Base-by-base conservation (phyloP, 1,140 invertebrate species). In the Antheraea mylitta region DNA sequence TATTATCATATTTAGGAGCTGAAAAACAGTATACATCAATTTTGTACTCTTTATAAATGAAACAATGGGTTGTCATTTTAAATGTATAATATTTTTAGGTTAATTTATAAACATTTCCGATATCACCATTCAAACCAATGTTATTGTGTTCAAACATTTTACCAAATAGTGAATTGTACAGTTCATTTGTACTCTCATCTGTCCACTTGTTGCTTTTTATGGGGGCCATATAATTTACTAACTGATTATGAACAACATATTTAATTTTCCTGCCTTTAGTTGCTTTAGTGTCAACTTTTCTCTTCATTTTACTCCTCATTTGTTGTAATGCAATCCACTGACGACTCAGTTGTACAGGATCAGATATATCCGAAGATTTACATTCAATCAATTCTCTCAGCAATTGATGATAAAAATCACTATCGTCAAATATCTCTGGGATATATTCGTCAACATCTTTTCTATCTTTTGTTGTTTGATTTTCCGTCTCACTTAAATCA, bases 371-470 rank as follows among this genome's bases (percentile, higher is more conserved):
- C 22, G 95, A 93, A 8, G 97, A 96, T 93, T 98, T 99, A 65
- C 95, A 95, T 86, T 99, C 97, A 75, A 99, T 98, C 16, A 99
- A 92, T 84, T 99, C 98, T 70, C 97, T 93, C 30, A 99, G 90
- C 19, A 99, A 87, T 81, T 98, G 96, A 89, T 99, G 98, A 92
- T 99, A 99, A 86, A 99, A 99, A 88, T 99, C 98, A 87, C 96
- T 96, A 87, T 99, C 98, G 87, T 99, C 98, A 93, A 97, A 99
- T 82, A 99, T 97, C 93, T 99, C 97, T 0, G 90, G 70, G 88
- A 98, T 96, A 74, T 95, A 95, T 75, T 96, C 95, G 79, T 95
- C 94, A 45, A 89, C 75, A 22, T 92, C 88, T 79, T 92, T 91
- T 18, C 88, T 79, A 66, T 85, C 87, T 77, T 77, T 86, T 70